phyloP scores from a whole-genome alignment of 92 coral and sea anemone species.

The Zoanthus sansibaricus region DNA sequence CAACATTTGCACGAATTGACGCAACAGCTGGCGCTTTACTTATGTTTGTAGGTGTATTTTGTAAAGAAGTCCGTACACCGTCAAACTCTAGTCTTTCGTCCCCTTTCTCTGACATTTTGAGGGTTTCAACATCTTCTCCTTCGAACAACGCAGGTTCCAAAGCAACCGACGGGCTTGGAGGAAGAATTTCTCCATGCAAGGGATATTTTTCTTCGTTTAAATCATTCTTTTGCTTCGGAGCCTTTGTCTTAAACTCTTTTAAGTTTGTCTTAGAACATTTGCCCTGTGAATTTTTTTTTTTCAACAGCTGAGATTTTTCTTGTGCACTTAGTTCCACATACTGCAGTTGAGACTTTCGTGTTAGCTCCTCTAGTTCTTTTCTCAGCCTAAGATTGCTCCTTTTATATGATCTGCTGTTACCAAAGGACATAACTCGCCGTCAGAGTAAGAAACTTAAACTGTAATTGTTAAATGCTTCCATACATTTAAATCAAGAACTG shows the following conservation, averaged over 20 bases:
- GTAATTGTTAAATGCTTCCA: neutral
- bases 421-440: constrained; percentile 73
- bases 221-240: constrained; percentile 37
- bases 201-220: constrained; percentile 24
- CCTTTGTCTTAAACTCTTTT: constrained; percentile 24
- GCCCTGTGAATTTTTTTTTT: constrained; percentile 39
- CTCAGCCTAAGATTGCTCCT: constrained; percentile 64
- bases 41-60: neutral
- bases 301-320: constrained; percentile 75
- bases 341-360: constrained; percentile 79
- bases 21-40: constrained; percentile 65
- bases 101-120: no score
- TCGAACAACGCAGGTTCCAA: constrained; percentile 63
- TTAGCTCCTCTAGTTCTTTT: constrained; percentile 81
- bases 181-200: constrained; percentile 46
- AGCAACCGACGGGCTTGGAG: constrained; percentile 86
- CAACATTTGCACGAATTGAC: constrained; percentile 83
- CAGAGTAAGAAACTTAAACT: neutral
- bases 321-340: constrained; percentile 66
- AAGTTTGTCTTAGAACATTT: constrained; percentile 39
- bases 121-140: constrained; percentile 19
- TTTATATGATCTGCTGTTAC: constrained; percentile 81
- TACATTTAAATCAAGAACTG: neutral
- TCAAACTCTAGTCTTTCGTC: neutral
- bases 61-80: constrained; percentile 6